These are phyloP conservation scores for Fulica atra DNA, from an alignment of 2,113 vertebrate genomes.

Conservation along the genomic window DNA sequence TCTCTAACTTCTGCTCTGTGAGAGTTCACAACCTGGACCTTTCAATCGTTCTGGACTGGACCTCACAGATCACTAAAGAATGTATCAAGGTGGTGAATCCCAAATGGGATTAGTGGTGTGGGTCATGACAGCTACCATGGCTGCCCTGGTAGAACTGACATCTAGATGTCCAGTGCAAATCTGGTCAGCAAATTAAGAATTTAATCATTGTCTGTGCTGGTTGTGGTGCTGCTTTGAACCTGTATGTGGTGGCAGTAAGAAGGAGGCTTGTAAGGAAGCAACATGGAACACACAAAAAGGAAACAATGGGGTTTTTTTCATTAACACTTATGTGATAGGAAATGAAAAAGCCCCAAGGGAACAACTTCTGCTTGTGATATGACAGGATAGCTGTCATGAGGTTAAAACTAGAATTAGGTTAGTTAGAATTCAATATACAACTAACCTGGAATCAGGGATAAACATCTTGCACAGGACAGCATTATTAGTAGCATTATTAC, in stretches of 20 bases:
- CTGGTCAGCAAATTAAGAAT: background rate
- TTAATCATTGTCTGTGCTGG: background rate
- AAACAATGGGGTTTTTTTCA: background rate
- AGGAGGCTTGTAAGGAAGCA: background rate
- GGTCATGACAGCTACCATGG: background rate
- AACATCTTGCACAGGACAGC: background rate
- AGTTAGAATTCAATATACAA: conserved; percentile 6
- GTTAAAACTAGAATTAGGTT: background rate
- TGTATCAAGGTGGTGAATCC: background rate
- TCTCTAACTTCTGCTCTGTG: background rate
- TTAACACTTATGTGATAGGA: background rate
- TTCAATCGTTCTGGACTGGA: background rate
- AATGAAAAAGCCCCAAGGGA: background rate
- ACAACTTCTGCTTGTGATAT: background rate
- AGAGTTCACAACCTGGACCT: background rate
- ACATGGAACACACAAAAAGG: background rate
- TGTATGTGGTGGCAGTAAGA: background rate
- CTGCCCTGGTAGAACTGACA: background rate
- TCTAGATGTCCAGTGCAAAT: background rate
- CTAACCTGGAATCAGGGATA: background rate
- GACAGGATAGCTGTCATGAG: background rate
- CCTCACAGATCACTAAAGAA: background rate
- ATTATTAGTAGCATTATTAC: background rate
- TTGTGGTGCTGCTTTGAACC: background rate
- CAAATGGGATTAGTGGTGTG: background rate